These are phyloP conservation scores for Neotoma lepida DNA, from an alignment of 2,113 vertebrate genomes.

Conservation along the genomic window DNA sequence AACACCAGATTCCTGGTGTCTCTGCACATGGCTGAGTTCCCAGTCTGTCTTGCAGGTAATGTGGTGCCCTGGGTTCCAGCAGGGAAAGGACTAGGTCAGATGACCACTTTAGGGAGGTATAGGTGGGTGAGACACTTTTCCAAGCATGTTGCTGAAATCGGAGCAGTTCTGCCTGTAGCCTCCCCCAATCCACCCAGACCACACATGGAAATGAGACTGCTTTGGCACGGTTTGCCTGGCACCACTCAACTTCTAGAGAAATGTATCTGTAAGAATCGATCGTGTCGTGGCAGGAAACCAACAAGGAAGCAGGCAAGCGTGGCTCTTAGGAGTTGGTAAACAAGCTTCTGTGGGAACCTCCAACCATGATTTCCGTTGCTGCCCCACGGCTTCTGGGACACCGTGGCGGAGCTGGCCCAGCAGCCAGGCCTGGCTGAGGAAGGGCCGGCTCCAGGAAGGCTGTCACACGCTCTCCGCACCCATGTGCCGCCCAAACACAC, in stretches of 20 bases:
- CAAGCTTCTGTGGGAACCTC: constrained; percentile 47
- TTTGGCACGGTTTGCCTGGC: constrained; percentile 78
- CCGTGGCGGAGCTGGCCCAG: neutral
- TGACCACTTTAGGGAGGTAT: neutral
- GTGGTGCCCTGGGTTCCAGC: neutral
- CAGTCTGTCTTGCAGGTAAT: neutral
- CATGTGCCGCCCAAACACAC: constrained; percentile 74
- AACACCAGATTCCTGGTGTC: neutral
- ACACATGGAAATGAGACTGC: constrained; percentile 76
- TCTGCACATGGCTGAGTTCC: neutral
- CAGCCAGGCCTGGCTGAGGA: neutral
- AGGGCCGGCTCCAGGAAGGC: neutral
- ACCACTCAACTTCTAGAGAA: constrained; percentile 75
- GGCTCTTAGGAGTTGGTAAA: constrained; percentile 61
- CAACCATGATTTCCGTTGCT: neutral
- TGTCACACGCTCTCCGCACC: constrained; percentile 61
- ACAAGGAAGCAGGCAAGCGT: constrained; percentile 61
- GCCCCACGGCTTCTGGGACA: neutral
- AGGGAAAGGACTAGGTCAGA: neutral
- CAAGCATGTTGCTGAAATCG: constrained; percentile 27
- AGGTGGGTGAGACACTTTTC: neutral
- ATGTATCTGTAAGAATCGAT: constrained; percentile 77
- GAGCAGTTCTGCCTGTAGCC: constrained; percentile 43
- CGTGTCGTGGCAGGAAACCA: constrained; percentile 76
- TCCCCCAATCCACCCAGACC: constrained; percentile 69